Base-by-base conservation (phyloP, 2,888 invertebrate genomes). In the Electrophaes corylata region DNA sequence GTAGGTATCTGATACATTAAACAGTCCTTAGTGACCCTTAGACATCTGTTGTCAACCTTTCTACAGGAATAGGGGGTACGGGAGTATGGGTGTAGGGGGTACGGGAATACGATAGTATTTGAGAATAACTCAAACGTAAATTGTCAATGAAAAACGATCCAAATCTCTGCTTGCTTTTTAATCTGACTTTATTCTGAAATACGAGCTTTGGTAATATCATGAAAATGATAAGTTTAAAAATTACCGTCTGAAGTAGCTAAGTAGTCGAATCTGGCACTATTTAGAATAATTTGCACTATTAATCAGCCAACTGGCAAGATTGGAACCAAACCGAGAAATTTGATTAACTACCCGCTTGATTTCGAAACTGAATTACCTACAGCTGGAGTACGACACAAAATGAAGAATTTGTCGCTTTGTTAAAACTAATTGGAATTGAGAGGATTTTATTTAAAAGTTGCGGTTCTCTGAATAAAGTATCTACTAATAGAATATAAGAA, bases 261-360 rank as follows among this genome's bases (percentile, higher is more conserved):
- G 26, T 40, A 29, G 18, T 48, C 6, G 48, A 29, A 39, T 40
- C 29, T 39, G 29, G 37, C 26, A 47, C 59, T 49, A n/a, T n/a
- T n/a, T n/a, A 62, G 64, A 67, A 60, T 63, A 62, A 66, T 66
- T 60, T 54, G 44, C 16, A 45, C 61, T 56, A 65, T 67, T 64
- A 63, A 66, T 61, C 59, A 50, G 51, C 33, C 51, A 45, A 60
- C 62, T 51, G 57, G 52, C 49, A 55, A 60, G 62, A 66, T 66
- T 64, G 61, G 52, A 60, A 52, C 62, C 51, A 60, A 67, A 65
- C 64, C 62, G 65, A 64, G 49, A 65, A 67, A 69, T 69, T 65
- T 62, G 63, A 67, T 67, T 67, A 64, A 59, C 60, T 56, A 55
- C 57, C 49, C 62, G 64, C 64, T 63, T 62, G 62, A 65, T 65